phyloP scores from a whole-genome alignment of 1,140 invertebrate species.

The Medauroidea extradentata region DNA sequence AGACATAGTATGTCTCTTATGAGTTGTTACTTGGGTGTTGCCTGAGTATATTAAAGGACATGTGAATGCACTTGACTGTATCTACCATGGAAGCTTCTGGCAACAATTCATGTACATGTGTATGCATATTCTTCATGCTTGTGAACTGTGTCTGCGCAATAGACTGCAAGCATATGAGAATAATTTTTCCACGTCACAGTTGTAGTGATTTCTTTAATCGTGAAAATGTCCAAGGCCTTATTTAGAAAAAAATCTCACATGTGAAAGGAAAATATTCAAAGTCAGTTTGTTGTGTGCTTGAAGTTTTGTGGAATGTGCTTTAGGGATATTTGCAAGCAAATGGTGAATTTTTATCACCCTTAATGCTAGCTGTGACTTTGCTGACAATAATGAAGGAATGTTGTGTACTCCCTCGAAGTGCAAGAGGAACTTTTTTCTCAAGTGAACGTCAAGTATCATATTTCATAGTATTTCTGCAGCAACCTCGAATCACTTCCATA shows the following conservation, averaged over 20 bases:
- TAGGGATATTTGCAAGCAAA: slow-evolving; percentile 29
- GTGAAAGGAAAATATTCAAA: slow-evolving; percentile 37
- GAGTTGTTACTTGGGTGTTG: too few relatives aligned
- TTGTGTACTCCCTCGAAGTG: slow-evolving; percentile 24
- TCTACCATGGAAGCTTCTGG: too few relatives aligned
- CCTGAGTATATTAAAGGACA: too few relatives aligned
- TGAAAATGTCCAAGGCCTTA: slow-evolving; percentile 43
- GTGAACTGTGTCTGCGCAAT: slow-evolving; percentile 15
- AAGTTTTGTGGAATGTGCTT: slow-evolving; percentile 36
- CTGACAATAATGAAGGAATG: slow-evolving; percentile 30
- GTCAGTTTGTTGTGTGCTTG: slow-evolving; percentile 38
- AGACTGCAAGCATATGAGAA: slow-evolving; percentile 31
- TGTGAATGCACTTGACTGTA: too few relatives aligned
- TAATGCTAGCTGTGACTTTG: slow-evolving; percentile 18
- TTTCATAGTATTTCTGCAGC: too few relatives aligned
- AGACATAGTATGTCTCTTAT: too few relatives aligned
- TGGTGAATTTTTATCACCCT: slow-evolving; percentile 23
- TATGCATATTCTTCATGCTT: too few relatives aligned
- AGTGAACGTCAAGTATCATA: too few relatives aligned
- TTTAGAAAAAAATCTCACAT: slow-evolving; percentile 28
- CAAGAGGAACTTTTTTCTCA: too few relatives aligned
- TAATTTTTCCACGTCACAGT: slow-evolving; percentile 21
- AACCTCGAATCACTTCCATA: too few relatives aligned
- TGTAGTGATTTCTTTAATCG: slow-evolving; percentile 34
- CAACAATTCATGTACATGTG: too few relatives aligned